Conservation (phyloP, 2,888 invertebrate species). For the Drosophila robusta region DNA sequence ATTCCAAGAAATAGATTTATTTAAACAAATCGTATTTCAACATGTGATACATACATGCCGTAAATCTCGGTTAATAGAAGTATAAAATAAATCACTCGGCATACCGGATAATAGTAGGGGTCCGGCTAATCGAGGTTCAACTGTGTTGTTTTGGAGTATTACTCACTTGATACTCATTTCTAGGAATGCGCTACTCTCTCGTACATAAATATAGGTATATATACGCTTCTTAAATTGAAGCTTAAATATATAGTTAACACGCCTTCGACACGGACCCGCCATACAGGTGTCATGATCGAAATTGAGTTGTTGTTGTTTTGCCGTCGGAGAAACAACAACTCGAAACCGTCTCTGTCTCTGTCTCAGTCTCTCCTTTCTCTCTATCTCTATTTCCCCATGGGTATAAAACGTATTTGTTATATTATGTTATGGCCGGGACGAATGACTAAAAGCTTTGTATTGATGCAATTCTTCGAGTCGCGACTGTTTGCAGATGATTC, state of each 20-base stretch:
- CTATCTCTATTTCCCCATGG: neutral
- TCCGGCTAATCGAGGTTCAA: too few species aligned
- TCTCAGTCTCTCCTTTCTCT: neutral
- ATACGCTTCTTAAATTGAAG: neutral
- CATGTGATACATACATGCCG: too few species aligned
- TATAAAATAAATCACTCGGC: too few species aligned
- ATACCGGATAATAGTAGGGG: too few species aligned
- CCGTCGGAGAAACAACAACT: conserved; percentile 33
- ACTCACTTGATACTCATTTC: too few species aligned
- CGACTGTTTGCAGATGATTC: conserved; percentile 68
- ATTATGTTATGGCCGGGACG: conserved; percentile 1
- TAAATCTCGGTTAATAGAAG: too few species aligned
- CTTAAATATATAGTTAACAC: neutral
- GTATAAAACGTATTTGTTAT: conserved; percentile 12
- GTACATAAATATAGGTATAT: neutral
- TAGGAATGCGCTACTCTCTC: neutral
- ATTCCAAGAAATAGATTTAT: too few species aligned
- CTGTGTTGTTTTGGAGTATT: too few species aligned
- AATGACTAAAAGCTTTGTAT: conserved; percentile 50
- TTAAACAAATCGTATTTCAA: too few species aligned
- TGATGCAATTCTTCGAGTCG: conserved; percentile 45
- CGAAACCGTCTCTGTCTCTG: neutral
- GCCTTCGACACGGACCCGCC: neutral
- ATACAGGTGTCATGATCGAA: conserved; percentile 9
- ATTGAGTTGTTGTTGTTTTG: conserved; percentile 21